Conservation (phyloP, 2,797 vertebrate species). For the Periparus ater region DNA sequence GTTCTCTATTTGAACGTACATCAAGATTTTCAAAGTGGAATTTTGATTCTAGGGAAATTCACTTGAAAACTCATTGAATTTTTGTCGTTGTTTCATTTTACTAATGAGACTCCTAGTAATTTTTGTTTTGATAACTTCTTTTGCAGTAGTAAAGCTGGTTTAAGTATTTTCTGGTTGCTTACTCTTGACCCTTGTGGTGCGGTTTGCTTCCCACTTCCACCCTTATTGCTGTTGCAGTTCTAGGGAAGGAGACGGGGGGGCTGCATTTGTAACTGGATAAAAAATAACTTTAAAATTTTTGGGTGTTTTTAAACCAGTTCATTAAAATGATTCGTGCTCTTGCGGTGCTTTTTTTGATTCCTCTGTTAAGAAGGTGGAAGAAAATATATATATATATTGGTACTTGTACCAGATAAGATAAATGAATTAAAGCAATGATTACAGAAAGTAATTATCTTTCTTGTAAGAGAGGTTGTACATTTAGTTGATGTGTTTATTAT, state of each 20-base stretch:
- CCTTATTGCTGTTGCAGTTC: background rate
- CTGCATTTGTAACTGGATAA: background rate
- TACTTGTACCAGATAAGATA: background rate
- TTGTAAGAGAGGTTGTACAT: background rate
- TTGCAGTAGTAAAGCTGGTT: background rate
- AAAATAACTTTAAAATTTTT: background rate
- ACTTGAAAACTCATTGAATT: background rate
- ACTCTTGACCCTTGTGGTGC: background rate
- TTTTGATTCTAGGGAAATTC: background rate
- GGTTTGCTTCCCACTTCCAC: background rate
- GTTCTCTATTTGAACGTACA: background rate
- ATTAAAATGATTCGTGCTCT: background rate
- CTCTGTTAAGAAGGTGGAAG: background rate
- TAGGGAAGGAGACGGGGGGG: background rate
- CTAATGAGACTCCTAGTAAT: background rate
- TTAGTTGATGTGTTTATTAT: background rate
- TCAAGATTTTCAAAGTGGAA: background rate
- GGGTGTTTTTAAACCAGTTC: background rate
- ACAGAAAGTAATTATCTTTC: background rate
- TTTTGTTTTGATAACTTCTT: background rate
- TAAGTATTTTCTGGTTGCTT: background rate
- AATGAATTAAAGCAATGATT: background rate
- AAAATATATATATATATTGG: background rate
- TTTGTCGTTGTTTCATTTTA: background rate
- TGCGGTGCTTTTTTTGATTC: background rate